Conservation (phyloP, 2,888 invertebrate genomes). For the Ectemnius lituratus region DNA sequence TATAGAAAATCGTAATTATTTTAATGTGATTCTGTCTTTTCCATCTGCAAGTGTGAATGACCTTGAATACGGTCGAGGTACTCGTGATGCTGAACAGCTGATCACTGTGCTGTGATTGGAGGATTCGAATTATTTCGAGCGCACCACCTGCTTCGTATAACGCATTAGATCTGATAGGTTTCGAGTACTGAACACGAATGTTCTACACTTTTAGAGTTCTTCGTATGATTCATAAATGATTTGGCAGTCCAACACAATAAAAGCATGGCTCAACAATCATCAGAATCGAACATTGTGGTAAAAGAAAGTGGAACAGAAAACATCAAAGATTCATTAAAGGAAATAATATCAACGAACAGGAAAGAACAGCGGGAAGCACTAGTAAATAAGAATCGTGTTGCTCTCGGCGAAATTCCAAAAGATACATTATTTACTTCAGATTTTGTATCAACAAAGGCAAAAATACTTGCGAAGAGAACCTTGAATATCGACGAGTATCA, state of each 20-base stretch:
- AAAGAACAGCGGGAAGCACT: slow-evolving; percentile 57
- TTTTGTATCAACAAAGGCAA: slow-evolving; percentile 59
- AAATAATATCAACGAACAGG: slow-evolving; percentile 54
- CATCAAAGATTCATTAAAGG: slow-evolving; percentile 63
- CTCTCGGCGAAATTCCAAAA: slow-evolving; percentile 57
- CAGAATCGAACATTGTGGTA: no score
- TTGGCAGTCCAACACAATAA: no score
- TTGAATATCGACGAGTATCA: slow-evolving; percentile 64
- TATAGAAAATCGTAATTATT: no score
- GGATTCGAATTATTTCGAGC: not conserved
- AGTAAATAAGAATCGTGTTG: slow-evolving; percentile 63
- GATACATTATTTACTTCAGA: slow-evolving; percentile 52
- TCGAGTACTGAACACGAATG: no score
- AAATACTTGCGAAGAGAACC: slow-evolving; percentile 62
- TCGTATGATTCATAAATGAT: no score
- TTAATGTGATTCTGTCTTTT: no score
- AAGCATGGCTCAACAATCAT: no score
- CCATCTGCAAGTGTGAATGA: not conserved
- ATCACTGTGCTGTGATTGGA: not conserved
- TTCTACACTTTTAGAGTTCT: no score
- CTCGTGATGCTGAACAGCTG: slow-evolving; percentile 9
- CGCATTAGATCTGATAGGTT: no score
- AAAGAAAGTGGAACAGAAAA: slow-evolving; percentile 34
- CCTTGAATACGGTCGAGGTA: not conserved
- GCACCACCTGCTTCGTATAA: no score